Conservation (phyloP, 2,113 vertebrate species). For the Struthio camelus region DNA sequence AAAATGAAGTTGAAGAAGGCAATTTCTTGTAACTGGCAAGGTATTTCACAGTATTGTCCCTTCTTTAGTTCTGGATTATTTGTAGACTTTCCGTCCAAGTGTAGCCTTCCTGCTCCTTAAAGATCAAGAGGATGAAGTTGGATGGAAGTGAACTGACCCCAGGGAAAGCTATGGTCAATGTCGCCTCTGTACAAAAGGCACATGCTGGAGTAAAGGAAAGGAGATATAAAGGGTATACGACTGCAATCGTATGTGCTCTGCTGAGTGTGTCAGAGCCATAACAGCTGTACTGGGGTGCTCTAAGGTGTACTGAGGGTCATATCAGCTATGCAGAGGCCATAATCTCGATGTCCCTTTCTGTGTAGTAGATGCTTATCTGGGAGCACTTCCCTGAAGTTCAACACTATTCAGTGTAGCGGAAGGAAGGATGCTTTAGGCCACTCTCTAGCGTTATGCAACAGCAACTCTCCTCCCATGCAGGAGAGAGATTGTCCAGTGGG, state of each 20-base stretch:
- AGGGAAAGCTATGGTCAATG: neutral
- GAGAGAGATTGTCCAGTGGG: neutral
- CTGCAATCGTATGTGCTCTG: neutral
- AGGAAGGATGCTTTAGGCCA: neutral
- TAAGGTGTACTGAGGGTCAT: neutral
- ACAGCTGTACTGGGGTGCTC: neutral
- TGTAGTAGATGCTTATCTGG: neutral
- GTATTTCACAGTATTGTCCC: neutral
- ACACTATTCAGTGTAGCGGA: neutral
- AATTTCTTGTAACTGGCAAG: neutral
- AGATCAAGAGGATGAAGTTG: neutral
- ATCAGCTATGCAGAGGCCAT: neutral
- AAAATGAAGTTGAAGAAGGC: accelerated
- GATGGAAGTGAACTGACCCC: neutral
- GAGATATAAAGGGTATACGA: neutral
- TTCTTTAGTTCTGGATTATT: neutral
- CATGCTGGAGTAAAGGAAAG: neutral
- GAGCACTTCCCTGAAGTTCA: neutral
- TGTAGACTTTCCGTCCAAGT: neutral
- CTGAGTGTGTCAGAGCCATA: neutral
- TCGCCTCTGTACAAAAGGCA: neutral
- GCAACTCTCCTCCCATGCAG: neutral
- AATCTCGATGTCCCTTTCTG: neutral
- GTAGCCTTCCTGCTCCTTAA: neutral
- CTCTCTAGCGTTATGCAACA: neutral